Percentiles rank a stretch among this genome's conserved stretches.
These are phyloP conservation scores for Pinctada fucata DNA, from an alignment of 2,888 invertebrate genomes.

Conservation along the genomic window DNA sequence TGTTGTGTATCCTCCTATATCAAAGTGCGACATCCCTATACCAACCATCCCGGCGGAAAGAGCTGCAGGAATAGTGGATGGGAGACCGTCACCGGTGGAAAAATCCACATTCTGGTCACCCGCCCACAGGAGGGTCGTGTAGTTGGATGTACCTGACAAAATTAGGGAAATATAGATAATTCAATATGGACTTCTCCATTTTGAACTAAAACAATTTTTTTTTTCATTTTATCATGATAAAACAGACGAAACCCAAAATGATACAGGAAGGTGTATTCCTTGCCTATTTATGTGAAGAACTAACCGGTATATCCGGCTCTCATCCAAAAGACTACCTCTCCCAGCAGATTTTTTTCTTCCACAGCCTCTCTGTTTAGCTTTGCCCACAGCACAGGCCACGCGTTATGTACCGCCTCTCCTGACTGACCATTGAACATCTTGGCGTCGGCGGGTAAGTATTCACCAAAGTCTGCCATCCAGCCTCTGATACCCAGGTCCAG, in stretches of 20 bases:
- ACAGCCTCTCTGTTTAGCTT: constrained; percentile 66
- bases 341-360: constrained; percentile 63
- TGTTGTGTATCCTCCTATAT: constrained; percentile 72
- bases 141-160: constrained; percentile 60
- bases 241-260: too few relatives aligned
- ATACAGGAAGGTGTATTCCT: too few relatives aligned
- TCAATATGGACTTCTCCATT: background rate
- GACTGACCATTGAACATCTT: constrained; percentile 51
- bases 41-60: constrained; percentile 67
- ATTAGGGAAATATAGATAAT: background rate
- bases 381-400: constrained; percentile 70
- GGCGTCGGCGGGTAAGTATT: constrained; percentile 68
- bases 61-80: constrained; percentile 68
- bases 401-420: constrained; percentile 62
- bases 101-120: constrained; percentile 74
- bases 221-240: too few relatives aligned
- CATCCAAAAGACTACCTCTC: constrained; percentile 72
- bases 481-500: constrained; percentile 71
- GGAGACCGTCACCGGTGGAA: constrained; percentile 65
- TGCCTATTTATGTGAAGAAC: background rate
- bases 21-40: constrained; percentile 70
- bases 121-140: constrained; percentile 69
- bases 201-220: too few relatives aligned
- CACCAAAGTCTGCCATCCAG: constrained; percentile 75
- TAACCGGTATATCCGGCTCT: constrained; percentile 67